phyloP scores from a whole-genome alignment of 1,140 invertebrate species.

The Sipha flava region DNA sequence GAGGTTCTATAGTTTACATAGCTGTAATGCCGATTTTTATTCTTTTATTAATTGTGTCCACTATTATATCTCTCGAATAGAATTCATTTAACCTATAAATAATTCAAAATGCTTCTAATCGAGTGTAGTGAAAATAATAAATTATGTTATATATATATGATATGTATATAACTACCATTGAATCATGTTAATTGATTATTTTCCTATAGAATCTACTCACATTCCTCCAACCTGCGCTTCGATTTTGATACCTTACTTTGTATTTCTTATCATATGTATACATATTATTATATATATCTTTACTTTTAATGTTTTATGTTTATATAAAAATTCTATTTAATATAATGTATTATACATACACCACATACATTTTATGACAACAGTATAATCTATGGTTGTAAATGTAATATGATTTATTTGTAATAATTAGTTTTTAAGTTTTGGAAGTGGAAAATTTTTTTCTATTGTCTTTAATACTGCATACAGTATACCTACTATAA shows the following conservation, averaged over 20 bases:
- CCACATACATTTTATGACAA: background rate
- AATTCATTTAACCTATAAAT: too few species aligned
- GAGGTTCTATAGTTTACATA: too few species aligned
- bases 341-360: background rate
- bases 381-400: too few species aligned
- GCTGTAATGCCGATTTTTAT: too few species aligned
- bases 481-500: background rate
- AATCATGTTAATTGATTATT: background rate
- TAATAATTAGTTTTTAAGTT: background rate
- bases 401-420: background rate
- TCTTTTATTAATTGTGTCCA: too few species aligned
- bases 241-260: background rate
- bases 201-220: background rate
- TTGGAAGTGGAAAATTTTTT: background rate
- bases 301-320: background rate
- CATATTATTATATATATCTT: background rate
- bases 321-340: background rate
- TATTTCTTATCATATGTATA: background rate
- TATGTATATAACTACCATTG: too few species aligned
- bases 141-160: too few species aligned
- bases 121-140: too few species aligned
- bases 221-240: background rate
- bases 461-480: background rate
- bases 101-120: too few species aligned
- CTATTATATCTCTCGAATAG: too few species aligned